Conservation (phyloP, 1,140 invertebrate species). For the Propsilocerus akamusi region DNA sequence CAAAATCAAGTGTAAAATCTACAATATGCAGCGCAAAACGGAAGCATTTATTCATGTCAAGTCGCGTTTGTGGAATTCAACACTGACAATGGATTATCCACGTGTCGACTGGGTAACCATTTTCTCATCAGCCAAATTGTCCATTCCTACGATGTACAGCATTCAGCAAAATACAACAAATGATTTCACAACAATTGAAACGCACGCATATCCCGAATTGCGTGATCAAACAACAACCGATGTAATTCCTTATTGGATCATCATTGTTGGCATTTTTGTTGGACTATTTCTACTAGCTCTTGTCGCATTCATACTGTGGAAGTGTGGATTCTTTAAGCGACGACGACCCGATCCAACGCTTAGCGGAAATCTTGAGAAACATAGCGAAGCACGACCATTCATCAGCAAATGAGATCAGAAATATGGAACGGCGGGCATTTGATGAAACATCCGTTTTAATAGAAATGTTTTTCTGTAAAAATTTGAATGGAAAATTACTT, state of each 20-base stretch:
- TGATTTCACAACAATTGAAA: slow-evolving; percentile 43
- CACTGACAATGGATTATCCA: slow-evolving; percentile 71
- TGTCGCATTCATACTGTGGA: slow-evolving; percentile 60
- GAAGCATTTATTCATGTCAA: slow-evolving; percentile 59
- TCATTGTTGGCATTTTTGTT: slow-evolving; percentile 55
- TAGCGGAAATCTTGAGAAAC: slow-evolving; percentile 62
- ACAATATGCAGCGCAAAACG: slow-evolving; percentile 50
- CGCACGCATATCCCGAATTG: slow-evolving; percentile 59
- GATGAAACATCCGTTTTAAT: too few relatives aligned
- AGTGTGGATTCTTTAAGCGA: slow-evolving; percentile 76
- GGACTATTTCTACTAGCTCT: slow-evolving; percentile 62
- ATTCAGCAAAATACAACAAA: slow-evolving; percentile 50
- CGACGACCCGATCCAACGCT: slow-evolving; percentile 61
- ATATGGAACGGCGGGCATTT: too few relatives aligned
- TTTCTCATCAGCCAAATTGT: slow-evolving; percentile 51
- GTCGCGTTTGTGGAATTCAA: slow-evolving; percentile 78
- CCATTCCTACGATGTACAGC: slow-evolving; percentile 44
- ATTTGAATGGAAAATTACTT: too few relatives aligned
- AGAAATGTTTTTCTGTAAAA: too few relatives aligned
- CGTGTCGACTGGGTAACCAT: slow-evolving; percentile 68
- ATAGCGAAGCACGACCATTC: slow-evolving; percentile 40
- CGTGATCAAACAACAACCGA: slow-evolving; percentile 45
- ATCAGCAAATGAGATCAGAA: slow-evolving; percentile 21
- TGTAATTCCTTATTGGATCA: slow-evolving; percentile 60
- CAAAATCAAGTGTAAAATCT: slow-evolving; percentile 61